Base-by-base conservation (phyloP, 2,888 invertebrate genomes). In the Lepidonotus clava region DNA sequence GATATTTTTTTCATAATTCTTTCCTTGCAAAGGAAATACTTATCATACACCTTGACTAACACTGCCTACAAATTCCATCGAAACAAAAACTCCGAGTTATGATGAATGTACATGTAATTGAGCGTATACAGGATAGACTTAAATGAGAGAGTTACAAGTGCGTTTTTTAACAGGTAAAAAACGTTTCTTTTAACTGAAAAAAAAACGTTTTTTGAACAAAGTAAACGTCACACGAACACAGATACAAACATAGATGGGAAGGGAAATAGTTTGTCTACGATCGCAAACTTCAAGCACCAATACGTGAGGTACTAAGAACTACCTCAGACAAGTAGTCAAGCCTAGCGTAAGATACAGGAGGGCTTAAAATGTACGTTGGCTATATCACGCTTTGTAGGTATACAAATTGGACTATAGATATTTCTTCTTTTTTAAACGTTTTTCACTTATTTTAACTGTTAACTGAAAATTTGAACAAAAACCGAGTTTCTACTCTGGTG, bases 11-110 rank as follows among this genome's bases (percentile, higher is more conserved):
- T 71, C 71, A 71, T 36, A 14, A 36, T 71, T 71, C 71, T n/a
- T 6, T 24, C 71, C 71, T 36, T 14, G 36, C 38, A 18, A n/a
- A 38, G 71, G 56, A 32, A 61, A 24, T 61, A n/a, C n/a, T 51
- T 21, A 36, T 51, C 28, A 46, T 32, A 14, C 28, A 80, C 80
- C 41, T 28, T 28, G 14, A 14, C n/a, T 8, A 28, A 46, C 80
- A 80, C 71, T 71, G 71, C 34, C 80, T 80, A 80, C 46, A 80
- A 80, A 40, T 80, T 80, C 46, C 80, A 80, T 80, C n/a, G 46
- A 80, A 80, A 80, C 41, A 46, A 46, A 80, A 80, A 80, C 41
- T 80, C 80, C 80, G 80, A 80, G 41, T 46, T 40, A 80, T 46
- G 51, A 11, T 51, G n/a, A 80, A 80, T 80, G 80, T 80, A 51